Conservation (phyloP, 2,888 invertebrate species). For the Drosophila melanosoma region DNA sequence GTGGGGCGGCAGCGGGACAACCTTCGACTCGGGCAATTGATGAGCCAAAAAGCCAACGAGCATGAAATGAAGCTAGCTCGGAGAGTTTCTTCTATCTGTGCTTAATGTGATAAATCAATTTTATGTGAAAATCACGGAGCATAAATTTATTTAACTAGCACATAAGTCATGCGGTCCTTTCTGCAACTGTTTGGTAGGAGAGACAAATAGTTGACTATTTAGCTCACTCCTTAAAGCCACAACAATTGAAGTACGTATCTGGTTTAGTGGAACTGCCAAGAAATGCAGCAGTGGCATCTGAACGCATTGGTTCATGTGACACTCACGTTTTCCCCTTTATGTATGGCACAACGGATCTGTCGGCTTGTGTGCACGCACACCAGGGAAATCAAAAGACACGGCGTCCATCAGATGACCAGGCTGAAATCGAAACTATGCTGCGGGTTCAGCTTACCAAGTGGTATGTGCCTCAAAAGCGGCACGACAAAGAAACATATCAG, state of each 20-base stretch:
- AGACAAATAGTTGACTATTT: constrained; percentile 45
- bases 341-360: constrained; percentile 22
- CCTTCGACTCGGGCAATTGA: constrained; percentile 66
- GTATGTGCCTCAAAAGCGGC: constrained; percentile 36
- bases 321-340: constrained; percentile 49
- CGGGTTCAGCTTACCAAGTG: constrained; percentile 22
- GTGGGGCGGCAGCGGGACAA: constrained; percentile 1
- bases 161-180: constrained; percentile 71
- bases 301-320: constrained; percentile 49
- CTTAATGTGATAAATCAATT: constrained; percentile 82
- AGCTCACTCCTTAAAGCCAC: constrained; percentile 36
- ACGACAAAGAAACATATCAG: constrained; percentile 16
- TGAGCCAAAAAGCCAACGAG: constrained; percentile 80
- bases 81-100: constrained; percentile 44
- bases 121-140: constrained; percentile 81
- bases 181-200: constrained; percentile 35
- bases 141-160: constrained; percentile 82
- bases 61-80: constrained; percentile 76
- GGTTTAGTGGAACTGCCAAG: constrained; percentile 8
- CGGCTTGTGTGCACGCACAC: constrained; percentile 28
- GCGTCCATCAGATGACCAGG: constrained; percentile 39
- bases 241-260: constrained; percentile 27
- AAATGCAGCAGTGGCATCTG: constrained; percentile 16
- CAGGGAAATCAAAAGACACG: constrained; percentile 53
- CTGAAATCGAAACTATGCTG: constrained; percentile 37